These are phyloP conservation scores for Penaeus indicus DNA, from an alignment of 1,140 invertebrate genomes.

Conservation along the genomic window DNA sequence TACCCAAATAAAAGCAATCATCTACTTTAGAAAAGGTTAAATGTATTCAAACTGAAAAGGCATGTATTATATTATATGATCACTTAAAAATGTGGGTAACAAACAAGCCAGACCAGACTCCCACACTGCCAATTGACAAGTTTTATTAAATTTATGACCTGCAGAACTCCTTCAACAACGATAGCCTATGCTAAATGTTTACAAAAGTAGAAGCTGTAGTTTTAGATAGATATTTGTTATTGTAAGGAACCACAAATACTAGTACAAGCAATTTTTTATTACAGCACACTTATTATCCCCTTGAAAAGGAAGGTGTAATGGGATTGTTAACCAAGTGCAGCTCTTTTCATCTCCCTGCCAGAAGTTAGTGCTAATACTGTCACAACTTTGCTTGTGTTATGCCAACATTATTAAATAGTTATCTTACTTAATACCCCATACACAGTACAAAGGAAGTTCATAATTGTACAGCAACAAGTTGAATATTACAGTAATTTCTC, in stretches of 20 bases:
- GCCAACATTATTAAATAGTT: neutral
- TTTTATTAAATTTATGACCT: slow-evolving; percentile 28
- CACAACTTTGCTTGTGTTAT: slow-evolving; percentile 38
- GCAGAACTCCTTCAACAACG: slow-evolving; percentile 50
- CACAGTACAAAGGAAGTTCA: slow-evolving; percentile 55
- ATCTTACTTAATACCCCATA: slow-evolving; percentile 33
- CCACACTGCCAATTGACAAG: slow-evolving; percentile 46
- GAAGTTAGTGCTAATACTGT: slow-evolving; percentile 9
- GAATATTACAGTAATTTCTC: slow-evolving; percentile 51
- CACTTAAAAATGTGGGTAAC: neutral
- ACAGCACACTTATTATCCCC: slow-evolving; percentile 27
- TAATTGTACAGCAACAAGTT: slow-evolving; percentile 48
- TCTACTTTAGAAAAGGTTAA: slow-evolving; percentile 8
- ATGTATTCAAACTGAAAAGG: neutral
- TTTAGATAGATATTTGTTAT: slow-evolving; percentile 50
- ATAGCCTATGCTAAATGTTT: slow-evolving; percentile 57
- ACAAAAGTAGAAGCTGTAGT: slow-evolving; percentile 54
- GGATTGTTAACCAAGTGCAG: slow-evolving; percentile 37
- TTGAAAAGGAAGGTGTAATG: slow-evolving; percentile 34
- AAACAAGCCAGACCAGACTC: slow-evolving; percentile 40
- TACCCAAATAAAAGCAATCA: slow-evolving; percentile 17
- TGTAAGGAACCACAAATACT: slow-evolving; percentile 53
- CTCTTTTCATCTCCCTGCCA: slow-evolving; percentile 34
- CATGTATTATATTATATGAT: neutral
- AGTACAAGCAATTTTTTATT: slow-evolving; percentile 56